A percentile compares a stretch with the other conserved stretches of the same genome.
Evolutionary conservation across 2,797 vertebrate species (phyloP).

Genomic region (Falco cherrug): DNA sequence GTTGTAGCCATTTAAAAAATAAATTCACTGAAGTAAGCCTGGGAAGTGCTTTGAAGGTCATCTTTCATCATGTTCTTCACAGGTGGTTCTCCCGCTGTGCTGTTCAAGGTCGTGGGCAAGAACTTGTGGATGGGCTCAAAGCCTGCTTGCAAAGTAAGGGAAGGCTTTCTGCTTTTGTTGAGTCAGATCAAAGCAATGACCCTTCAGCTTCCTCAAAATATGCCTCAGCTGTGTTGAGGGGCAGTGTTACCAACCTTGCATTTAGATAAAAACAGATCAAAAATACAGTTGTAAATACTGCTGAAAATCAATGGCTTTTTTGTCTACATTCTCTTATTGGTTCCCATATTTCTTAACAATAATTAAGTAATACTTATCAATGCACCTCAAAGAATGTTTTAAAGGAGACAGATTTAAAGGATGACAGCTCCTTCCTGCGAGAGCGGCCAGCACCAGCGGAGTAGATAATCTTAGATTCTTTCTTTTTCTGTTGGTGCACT

Average conservation of each 20-base stretch:
- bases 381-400: not conserved
- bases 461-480: not conserved
- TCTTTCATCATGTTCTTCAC: not conserved
- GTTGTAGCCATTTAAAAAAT: not conserved
- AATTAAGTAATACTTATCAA: not conserved
- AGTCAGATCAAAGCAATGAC: not conserved
- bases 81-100: conserved; percentile 96
- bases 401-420: not conserved
- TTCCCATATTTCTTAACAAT: not conserved
- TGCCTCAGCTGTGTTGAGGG: not conserved
- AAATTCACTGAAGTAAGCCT: not conserved
- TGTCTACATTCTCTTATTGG: not conserved
- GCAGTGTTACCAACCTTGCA: not conserved
- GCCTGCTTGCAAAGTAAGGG: conserved; percentile 83
- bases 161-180: not conserved
- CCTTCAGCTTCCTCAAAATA: not conserved
- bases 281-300: not conserved
- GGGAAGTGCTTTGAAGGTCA: not conserved
- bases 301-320: not conserved
- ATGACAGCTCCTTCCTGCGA: not conserved
- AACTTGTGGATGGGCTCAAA: conserved; percentile 94
- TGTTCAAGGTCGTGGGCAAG: conserved; percentile 90
- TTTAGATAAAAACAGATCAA: not conserved
- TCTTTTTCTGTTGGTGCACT: not conserved
- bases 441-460: not conserved